Evolutionary conservation across 2,888 invertebrate species (phyloP).

Genomic region (Trichopria drosophilae): DNA sequence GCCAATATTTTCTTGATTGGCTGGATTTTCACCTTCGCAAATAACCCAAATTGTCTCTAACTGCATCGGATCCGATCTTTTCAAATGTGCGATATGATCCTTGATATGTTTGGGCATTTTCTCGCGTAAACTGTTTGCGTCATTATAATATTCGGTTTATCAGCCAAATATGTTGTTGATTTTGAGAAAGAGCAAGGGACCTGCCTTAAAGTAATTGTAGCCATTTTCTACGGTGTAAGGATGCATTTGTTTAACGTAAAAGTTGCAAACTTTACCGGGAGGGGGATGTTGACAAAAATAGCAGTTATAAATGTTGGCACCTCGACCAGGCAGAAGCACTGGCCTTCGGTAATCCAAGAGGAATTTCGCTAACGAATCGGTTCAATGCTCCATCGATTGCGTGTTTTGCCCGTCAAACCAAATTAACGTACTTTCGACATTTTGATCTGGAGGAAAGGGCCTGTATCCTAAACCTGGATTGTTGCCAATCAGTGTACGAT

Average conservation of each 20-base stretch:
- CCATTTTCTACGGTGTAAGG: conserved; percentile 82
- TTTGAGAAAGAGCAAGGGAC: conserved; percentile 93
- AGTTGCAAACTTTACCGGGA: conserved; percentile 81
- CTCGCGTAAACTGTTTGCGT: conserved; percentile 68
- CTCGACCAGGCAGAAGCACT: conserved; percentile 71
- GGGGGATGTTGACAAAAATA: conserved; percentile 73
- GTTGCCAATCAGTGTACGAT: conserved; percentile 85
- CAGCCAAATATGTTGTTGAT: conserved; percentile 93
- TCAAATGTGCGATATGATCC: conserved; percentile 66
- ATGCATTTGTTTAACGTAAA: conserved; percentile 79
- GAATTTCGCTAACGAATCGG: conserved; percentile 73
- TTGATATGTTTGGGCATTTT: conserved; percentile 76
- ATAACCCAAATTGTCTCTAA: conserved; percentile 86
- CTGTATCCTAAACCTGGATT: conserved; percentile 95
- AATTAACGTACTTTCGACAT: conserved; percentile 92
- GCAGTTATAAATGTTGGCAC: conserved; percentile 76
- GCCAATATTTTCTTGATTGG: conserved; percentile 89
- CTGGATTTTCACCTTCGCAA: conserved; percentile 92
- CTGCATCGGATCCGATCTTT: conserved; percentile 58
- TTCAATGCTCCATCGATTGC: conserved; percentile 79
- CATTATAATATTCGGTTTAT: conserved; percentile 81
- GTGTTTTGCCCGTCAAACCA: conserved; percentile 88
- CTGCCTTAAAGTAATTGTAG: conserved; percentile 88
- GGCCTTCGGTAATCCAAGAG: conserved; percentile 73
- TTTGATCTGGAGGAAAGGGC: conserved; percentile 82